Evolutionary conservation across 2,113 vertebrate species (phyloP).

Genomic region (western clawed frog (Xenopus tropicalis)): DNA sequence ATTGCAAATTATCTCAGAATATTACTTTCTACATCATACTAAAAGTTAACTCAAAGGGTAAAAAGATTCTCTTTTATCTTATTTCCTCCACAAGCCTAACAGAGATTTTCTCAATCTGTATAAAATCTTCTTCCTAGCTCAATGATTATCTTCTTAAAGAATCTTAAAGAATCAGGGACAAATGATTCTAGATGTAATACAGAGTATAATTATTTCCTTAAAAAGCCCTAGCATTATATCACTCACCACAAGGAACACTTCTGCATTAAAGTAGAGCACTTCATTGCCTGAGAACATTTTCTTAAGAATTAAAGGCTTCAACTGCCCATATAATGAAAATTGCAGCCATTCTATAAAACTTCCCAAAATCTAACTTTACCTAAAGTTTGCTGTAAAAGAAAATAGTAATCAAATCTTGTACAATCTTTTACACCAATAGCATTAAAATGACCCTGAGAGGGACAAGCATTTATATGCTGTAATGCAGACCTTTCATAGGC

Average conservation of each 20-base stretch:
- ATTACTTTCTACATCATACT: too few species aligned
- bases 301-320: slow-evolving; percentile 49
- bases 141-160: slow-evolving; percentile 55
- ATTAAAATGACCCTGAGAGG: not conserved
- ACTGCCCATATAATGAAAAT: slow-evolving; percentile 47
- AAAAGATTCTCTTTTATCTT: not conserved
- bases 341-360: slow-evolving; percentile 32
- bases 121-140: slow-evolving; percentile 17
- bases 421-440: not conserved
- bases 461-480: too few species aligned
- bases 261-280: slow-evolving; percentile 50
- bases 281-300: slow-evolving; percentile 50
- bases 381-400: not conserved
- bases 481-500: too few species aligned
- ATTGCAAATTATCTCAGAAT: too few species aligned
- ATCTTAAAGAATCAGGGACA: slow-evolving; percentile 53
- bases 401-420: not conserved
- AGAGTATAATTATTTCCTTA: slow-evolving; percentile 49
- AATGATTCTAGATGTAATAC: slow-evolving; percentile 54
- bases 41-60: too few species aligned
- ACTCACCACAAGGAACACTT: slow-evolving; percentile 46
- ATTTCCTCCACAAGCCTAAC: slow-evolving; percentile 4
- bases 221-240: slow-evolving; percentile 51
- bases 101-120: slow-evolving; percentile 26
- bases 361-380: slow-evolving; percentile 16